Evolutionary conservation across 2,888 invertebrate species (phyloP).

Genomic region (Eueremaeus valkanovi): DNA sequence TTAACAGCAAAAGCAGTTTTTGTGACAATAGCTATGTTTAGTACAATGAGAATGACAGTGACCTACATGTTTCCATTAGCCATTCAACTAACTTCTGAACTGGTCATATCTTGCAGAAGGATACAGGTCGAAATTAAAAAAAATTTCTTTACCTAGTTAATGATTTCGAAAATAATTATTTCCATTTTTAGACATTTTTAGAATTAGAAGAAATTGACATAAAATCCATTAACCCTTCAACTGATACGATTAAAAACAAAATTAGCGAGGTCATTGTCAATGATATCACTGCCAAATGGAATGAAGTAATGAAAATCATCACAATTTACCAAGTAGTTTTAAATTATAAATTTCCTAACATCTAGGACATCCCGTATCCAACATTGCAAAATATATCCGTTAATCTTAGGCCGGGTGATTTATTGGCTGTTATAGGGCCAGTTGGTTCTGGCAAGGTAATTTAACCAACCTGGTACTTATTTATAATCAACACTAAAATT

Average conservation of each 20-base stretch:
- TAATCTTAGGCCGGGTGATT: slow-evolving; percentile 52
- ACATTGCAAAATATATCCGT: slow-evolving; percentile 50
- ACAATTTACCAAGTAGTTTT: background rate
- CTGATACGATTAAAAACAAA: background rate
- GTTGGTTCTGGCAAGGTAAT: slow-evolving; percentile 68
- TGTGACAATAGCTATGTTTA: slow-evolving; percentile 61
- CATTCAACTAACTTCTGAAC: background rate
- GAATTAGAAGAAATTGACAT: slow-evolving; percentile 13
- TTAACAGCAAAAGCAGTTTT: slow-evolving; percentile 71
- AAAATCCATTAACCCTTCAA: background rate
- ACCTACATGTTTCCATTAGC: background rate
- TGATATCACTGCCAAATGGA: slow-evolving; percentile 35
- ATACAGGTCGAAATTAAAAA: background rate
- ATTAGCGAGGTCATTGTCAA: background rate
- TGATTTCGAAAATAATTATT: background rate
- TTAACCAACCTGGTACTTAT: background rate
- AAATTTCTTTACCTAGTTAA: background rate
- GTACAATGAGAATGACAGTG: background rate
- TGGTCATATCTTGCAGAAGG: background rate
- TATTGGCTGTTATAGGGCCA: slow-evolving; percentile 77
- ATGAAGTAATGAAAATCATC: background rate
- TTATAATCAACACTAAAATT: background rate
- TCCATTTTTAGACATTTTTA: background rate
- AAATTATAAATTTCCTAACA: background rate
- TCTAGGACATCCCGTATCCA: slow-evolving; percentile 16